Evolutionary conservation across 2,113 vertebrate species (phyloP), one percentile per base, ranked within the genome.

Genomic region (Grammomys dolichurus): DNA sequence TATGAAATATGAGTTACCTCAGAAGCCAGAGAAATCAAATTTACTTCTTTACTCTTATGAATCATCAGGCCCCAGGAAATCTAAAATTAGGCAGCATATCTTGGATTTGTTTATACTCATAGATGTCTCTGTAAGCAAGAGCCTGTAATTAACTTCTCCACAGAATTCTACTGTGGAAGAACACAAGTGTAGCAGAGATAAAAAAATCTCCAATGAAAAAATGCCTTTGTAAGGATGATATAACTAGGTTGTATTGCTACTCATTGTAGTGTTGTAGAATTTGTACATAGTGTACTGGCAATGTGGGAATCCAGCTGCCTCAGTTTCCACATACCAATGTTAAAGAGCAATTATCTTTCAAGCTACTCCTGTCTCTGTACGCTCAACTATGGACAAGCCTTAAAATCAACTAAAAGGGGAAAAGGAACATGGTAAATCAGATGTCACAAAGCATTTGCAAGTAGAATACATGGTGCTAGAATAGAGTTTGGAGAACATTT

Each of bases 111-210:
- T 96, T 97, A 93, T 88, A 90, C 82, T 96, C 56, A 48, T 2
- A 93, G 24, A 93, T 46, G 87, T 87, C 93, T 77, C 90, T 65
- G 56, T 43, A 93, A 93, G 76, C 58, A 96, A 60, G 94, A 46
- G 17, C 10, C 75, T 95, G 67, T 90, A 96, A 96, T 97, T 93
- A 97, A 90, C 65, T 84, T 88, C 75, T 84, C 40, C n/a, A 51
- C 24, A 81, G 40, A 28, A 90, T 93, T 54, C 31, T 81, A 56
- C 58, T 77, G 33, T 93, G 73, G 51, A 94, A 56, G 75, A 91
- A 8, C 54, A 63, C 12, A 48, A 46, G 54, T 20, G 3, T 1
- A 84, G 51, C 81, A 72, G 28, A 92, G 31, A 77, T 7, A 24
- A 90, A 85, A 40, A 51, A 90, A 63, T 94, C 26, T 85, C 60